phyloP scores from a whole-genome alignment of 2,797 vertebrate species.

The Calcarius lapponicus region DNA sequence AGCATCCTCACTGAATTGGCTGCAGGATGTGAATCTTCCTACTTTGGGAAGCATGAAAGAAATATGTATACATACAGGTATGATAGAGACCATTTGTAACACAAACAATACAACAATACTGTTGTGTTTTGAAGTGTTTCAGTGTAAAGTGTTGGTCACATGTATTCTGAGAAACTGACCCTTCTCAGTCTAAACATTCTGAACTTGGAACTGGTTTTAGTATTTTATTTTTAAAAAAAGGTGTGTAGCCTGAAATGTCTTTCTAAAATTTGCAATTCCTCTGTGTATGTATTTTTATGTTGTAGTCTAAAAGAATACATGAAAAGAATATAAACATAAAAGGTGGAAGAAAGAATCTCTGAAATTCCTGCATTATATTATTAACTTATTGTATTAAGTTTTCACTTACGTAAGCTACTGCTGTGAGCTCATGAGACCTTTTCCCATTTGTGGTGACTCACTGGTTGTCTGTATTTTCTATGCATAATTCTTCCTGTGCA shows the following conservation, averaged over 20 bases:
- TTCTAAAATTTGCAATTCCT: not conserved
- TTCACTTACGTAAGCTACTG: not conserved
- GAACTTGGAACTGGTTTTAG: not conserved
- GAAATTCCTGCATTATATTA: not conserved
- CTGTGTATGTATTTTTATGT: not conserved
- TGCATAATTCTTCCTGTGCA: not conserved
- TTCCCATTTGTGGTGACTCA: not conserved
- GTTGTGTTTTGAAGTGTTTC: not conserved
- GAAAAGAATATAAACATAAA: not conserved
- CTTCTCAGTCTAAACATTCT: not conserved
- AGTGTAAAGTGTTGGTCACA: not conserved
- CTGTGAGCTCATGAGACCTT: not conserved
- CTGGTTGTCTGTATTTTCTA: not conserved
- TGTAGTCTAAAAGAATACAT: not conserved
- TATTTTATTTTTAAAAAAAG: not conserved
- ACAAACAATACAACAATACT: not conserved
- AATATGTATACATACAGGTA: fast-evolving
- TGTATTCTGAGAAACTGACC: not conserved
- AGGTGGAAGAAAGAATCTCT: not conserved
- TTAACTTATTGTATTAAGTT: not conserved
- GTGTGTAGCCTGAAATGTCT: not conserved
- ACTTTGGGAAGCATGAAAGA: not conserved
- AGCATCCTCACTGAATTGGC: not conserved
- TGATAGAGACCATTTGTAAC: not conserved
- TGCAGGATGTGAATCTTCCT: not conserved